These are phyloP conservation scores for human DNA, from an alignment of 2,113 vertebrate genomes.

Conservation along the genomic window GRCh38 chrX:136574001-136574500, in stretches of 20 bases:
- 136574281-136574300: not conserved
- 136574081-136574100: not conserved
- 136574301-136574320: not conserved
- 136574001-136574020: not conserved
- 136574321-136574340: not conserved
- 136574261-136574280: not conserved
- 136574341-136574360: not conserved
- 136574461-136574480: not conserved
- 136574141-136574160: not conserved
- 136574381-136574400: not conserved
- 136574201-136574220: not conserved
- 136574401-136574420: not conserved
- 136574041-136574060: not conserved
- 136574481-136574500: not conserved
- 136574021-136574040: not conserved
- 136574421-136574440: not conserved
- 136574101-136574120: not conserved
- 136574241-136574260: not conserved
- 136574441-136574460: not conserved
- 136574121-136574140: not conserved
- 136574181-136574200: not conserved
- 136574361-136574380: not conserved
- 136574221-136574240: not conserved
- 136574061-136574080: not conserved
- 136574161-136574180: not conserved